Conservation (phyloP, 2,113 vertebrate species). For the Colius striatus region DNA sequence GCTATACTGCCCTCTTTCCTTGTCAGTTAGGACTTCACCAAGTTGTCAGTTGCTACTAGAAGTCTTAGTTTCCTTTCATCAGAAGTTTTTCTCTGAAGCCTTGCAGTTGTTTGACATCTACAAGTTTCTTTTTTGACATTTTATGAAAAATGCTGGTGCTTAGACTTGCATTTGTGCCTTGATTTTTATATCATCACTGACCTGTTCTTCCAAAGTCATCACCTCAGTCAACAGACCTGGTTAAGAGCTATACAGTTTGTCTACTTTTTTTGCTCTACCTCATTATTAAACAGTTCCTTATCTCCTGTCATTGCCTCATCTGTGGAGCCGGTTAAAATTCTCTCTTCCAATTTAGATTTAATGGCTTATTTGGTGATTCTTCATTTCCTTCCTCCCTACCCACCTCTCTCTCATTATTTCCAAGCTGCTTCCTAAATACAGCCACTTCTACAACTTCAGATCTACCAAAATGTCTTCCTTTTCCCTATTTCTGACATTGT, state of each 20-base stretch:
- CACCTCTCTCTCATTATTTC: not conserved
- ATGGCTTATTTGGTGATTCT: not conserved
- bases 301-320: not conserved
- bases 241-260: not conserved
- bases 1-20: not conserved
- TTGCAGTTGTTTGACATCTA: not conserved
- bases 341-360: not conserved
- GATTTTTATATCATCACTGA: constrained; percentile 8
- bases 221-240: not conserved
- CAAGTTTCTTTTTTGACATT: not conserved
- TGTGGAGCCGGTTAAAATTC: not conserved
- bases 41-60: not conserved
- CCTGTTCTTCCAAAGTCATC: constrained; percentile 32
- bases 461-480: constrained; percentile 15
- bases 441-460: not conserved
- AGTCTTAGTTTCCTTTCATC: not conserved
- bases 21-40: not conserved
- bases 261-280: constrained; percentile 42
- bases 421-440: not conserved
- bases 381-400: not conserved
- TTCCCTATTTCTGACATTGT: not conserved
- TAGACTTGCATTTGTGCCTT: constrained; percentile 46
- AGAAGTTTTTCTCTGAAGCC: not conserved
- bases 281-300: not conserved
- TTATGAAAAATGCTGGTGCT: constrained; percentile 23